Evolutionary conservation across 1,140 invertebrate genomes (phyloP).

Genomic region (Monochamus saltuarius): DNA sequence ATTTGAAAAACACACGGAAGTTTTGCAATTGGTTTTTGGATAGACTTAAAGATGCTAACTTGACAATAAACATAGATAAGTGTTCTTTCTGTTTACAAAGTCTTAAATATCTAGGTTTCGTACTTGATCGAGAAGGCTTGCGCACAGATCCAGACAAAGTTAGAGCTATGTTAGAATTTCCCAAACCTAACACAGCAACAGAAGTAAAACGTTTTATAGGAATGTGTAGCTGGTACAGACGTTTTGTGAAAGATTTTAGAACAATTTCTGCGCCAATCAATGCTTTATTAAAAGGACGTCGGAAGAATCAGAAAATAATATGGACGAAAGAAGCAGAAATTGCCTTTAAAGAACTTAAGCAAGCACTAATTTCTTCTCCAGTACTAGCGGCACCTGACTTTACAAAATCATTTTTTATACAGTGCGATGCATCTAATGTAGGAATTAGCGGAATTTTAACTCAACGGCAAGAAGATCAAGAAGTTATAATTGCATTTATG

Average conservation of each 20-base stretch:
- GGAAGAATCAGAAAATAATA: constrained; percentile 6
- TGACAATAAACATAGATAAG: constrained; percentile 30
- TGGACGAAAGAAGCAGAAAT: constrained; percentile 15
- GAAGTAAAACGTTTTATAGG: constrained; percentile 38
- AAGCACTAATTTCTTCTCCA: constrained; percentile 27
- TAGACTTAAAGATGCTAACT: constrained; percentile 17
- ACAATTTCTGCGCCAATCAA: constrained; percentile 47
- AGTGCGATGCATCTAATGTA: constrained; percentile 25
- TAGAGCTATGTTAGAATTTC: constrained; percentile 33
- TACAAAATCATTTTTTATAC: constrained; percentile 23
- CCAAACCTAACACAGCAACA: constrained; percentile 34
- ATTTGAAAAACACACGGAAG: constrained; percentile 38
- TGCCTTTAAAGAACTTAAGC: constrained; percentile 28
- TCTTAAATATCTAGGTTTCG: constrained; percentile 47
- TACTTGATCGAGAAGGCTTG: constrained; percentile 45
- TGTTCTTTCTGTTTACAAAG: constrained; percentile 22
- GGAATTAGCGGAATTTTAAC: constrained; percentile 35
- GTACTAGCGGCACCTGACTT: constrained; percentile 37
- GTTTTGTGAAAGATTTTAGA: constrained; percentile 52
- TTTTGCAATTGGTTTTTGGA: constrained; percentile 32
- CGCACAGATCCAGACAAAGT: constrained; percentile 36
- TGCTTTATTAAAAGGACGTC: constrained; percentile 43
- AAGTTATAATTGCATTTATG: constrained; percentile 33
- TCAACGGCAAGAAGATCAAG: constrained; percentile 22
- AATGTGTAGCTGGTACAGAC: constrained; percentile 49